These are phyloP conservation scores for Collichthys lucidus DNA, from an alignment of 2,113 vertebrate species.

Conservation along the genomic window DNA sequence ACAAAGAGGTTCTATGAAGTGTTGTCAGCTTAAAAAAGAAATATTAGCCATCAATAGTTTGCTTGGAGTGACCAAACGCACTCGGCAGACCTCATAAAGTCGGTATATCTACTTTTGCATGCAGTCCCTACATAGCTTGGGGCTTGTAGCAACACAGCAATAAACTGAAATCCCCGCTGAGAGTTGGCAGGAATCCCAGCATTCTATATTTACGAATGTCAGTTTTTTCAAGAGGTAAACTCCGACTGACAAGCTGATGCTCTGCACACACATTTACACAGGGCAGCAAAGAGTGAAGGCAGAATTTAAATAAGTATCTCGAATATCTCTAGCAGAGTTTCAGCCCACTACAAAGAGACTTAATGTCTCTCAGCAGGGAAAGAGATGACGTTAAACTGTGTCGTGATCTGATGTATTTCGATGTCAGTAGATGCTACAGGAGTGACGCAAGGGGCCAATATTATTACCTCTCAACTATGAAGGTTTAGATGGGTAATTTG, in stretches of 20 bases:
- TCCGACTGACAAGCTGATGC: constrained; percentile 43
- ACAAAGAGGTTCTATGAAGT: constrained; percentile 20
- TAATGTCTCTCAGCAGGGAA: constrained; percentile 13
- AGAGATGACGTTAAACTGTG: constrained; percentile 18
- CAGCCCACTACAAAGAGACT: constrained; percentile 1
- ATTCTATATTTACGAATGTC: constrained; percentile 43
- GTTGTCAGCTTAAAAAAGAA: constrained; percentile 8
- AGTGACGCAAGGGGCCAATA: constrained; percentile 28
- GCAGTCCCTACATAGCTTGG: constrained; percentile 26
- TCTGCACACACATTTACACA: not conserved
- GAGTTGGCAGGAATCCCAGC: constrained; percentile 33
- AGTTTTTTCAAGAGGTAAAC: constrained; percentile 53
- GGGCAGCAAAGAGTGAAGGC: constrained; percentile 15
- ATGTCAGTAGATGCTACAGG: not conserved
- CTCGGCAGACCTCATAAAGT: constrained; percentile 41
- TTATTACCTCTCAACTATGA: constrained; percentile 29
- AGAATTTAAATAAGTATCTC: constrained; percentile 21
- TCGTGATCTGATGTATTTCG: not conserved
- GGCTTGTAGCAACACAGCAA: constrained; percentile 48
- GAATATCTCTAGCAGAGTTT: not conserved
- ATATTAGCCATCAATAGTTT: constrained; percentile 28
- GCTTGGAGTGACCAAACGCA: constrained; percentile 19
- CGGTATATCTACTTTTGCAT: not conserved
- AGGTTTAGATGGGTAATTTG: constrained; percentile 24
- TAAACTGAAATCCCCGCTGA: constrained; percentile 39